A percentile compares a stretch with the other conserved stretches of the same genome.
These are phyloP conservation scores for Neodiprion pinetum DNA, from an alignment of 1,140 invertebrate genomes.

Conservation along the genomic window DNA sequence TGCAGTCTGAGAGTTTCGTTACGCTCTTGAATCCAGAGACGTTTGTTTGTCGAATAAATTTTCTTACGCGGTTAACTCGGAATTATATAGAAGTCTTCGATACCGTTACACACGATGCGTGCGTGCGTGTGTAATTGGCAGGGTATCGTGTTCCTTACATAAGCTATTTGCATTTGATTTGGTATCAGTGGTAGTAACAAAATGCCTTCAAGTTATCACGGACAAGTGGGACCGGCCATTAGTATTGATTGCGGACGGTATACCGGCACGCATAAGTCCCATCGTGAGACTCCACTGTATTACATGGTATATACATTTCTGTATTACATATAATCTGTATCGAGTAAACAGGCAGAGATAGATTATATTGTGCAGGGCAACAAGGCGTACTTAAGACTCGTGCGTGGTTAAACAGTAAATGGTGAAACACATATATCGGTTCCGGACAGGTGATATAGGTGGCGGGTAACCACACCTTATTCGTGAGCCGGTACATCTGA, in stretches of 20 bases:
- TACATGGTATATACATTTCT: too few relatives aligned
- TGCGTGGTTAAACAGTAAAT: not conserved
- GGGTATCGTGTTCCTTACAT: not conserved
- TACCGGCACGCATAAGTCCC: not conserved
- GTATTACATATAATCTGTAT: too few relatives aligned
- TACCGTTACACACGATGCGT: not conserved
- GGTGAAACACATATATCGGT: not conserved
- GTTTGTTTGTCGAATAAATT: not conserved
- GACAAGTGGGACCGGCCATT: not conserved
- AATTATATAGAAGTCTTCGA: not conserved
- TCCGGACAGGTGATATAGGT: not conserved
- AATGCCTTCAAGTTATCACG: not conserved
- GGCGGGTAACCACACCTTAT: not conserved
- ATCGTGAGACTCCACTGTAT: not conserved
- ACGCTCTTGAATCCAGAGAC: too few relatives aligned
- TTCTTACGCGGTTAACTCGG: not conserved
- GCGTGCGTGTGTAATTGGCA: conserved; percentile 3
- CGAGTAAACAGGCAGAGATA: too few relatives aligned
- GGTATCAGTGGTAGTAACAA: not conserved
- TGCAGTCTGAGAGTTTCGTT: too few relatives aligned
- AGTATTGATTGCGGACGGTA: too few relatives aligned
- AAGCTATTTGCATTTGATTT: not conserved
- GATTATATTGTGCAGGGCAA: too few relatives aligned
- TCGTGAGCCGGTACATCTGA: conserved; percentile 1
- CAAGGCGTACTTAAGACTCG: not conserved